Percentiles rank a stretch among this genome's conserved stretches.
These are phyloP conservation scores for Bicyclus anynana DNA, from an alignment of 1,140 invertebrate species.

Conservation along the genomic window DNA sequence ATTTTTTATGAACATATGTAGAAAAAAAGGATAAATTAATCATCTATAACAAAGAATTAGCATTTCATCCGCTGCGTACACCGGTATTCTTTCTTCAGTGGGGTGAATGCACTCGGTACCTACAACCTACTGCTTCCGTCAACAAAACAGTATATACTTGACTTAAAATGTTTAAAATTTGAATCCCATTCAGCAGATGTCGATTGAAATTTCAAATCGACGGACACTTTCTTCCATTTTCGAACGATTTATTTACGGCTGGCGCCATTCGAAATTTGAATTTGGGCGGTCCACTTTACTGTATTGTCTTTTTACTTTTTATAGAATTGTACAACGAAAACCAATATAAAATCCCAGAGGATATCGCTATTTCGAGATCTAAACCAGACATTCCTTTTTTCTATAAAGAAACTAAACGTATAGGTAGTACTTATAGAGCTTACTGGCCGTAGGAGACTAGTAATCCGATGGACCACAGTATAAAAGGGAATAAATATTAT, in stretches of 20 bases:
- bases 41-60: constrained; percentile 22
- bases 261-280: constrained; percentile 14
- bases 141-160: constrained; percentile 38
- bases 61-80: constrained; percentile 19
- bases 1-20: not conserved
- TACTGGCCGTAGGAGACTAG: no score
- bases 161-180: constrained; percentile 35
- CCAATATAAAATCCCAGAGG: no score
- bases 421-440: no score
- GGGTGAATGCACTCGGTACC: constrained; percentile 43
- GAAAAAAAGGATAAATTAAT: constrained; percentile 11
- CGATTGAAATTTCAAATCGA: constrained; percentile 20
- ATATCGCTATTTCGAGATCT: no score
- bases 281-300: not conserved
- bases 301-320: not conserved
- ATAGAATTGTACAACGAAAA: no score
- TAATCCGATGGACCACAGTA: no score
- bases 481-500: no score
- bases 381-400: no score
- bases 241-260: constrained; percentile 10
- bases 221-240: constrained; percentile 33
- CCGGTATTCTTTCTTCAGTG: constrained; percentile 21
- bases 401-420: no score
- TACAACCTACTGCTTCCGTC: constrained; percentile 32
- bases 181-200: constrained; percentile 39